These are phyloP conservation scores for Eubasilissa splendida DNA, from an alignment of 2,888 invertebrate species.

Conservation along the genomic window DNA sequence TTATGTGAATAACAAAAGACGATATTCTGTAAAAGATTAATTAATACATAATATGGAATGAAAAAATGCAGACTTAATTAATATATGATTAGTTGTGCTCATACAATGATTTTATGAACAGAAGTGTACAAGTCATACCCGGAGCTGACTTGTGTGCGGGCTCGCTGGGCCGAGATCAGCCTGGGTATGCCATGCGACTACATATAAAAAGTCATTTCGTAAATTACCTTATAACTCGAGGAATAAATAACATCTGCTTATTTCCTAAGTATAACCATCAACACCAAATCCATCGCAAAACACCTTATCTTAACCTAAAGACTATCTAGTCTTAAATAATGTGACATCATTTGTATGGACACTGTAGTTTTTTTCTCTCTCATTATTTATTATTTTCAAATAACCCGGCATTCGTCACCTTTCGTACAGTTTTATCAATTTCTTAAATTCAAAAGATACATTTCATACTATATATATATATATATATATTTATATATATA, in stretches of 20 bases:
- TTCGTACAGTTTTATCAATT: slow-evolving; percentile 3
- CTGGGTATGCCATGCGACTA: too few relatives aligned
- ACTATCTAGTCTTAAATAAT: slow-evolving; percentile 31
- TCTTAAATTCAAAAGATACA: slow-evolving; percentile 24
- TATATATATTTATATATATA: slow-evolving; percentile 12
- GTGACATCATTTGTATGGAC: slow-evolving; percentile 29
- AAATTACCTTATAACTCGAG: slow-evolving; percentile 10
- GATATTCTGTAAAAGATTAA: too few relatives aligned
- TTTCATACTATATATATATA: slow-evolving; percentile 17
- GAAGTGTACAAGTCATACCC: too few relatives aligned
- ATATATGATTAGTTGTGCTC: too few relatives aligned
- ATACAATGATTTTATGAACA: too few relatives aligned
- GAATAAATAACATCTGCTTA: slow-evolving; percentile 23
- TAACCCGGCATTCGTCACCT: not conserved
- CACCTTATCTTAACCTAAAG: slow-evolving; percentile 23
- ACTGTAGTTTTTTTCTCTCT: slow-evolving; percentile 35
- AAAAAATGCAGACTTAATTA: not conserved
- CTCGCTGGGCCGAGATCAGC: too few relatives aligned
- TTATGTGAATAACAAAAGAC: too few relatives aligned
- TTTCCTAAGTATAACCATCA: slow-evolving; percentile 19
- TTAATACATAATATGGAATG: not conserved
- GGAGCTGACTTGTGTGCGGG: too few relatives aligned
- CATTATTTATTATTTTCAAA: slow-evolving; percentile 11
- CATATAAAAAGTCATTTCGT: not conserved
- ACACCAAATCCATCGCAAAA: slow-evolving; percentile 11